Base-by-base conservation (phyloP, 2,888 invertebrate genomes). In the Ophraella communa region DNA sequence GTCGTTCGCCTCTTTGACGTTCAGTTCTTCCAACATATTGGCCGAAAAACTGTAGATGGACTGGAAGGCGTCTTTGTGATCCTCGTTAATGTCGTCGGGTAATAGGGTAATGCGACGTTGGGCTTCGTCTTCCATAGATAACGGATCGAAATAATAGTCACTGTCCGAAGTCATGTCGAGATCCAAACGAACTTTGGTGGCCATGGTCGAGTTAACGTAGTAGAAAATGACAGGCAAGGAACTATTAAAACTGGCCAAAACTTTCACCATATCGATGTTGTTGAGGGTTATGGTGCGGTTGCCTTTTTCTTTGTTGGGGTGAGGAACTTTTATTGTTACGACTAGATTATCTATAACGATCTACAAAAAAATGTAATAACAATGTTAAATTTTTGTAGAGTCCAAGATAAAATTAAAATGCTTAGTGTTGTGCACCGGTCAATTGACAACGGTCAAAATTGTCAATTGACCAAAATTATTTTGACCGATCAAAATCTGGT, bases 181-280 rank as follows among this genome's bases (percentile, higher is more conserved):
- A 24, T 85, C 81, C 72, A 87, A 87, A 58, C 94, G 85, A 59
- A 95, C 88, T 72, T 87, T 87, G 23, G 83, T 83, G 14, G 91
- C 94, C 78, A 89, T 89, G 49, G 83, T 85, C 58, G 88, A 87
- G 71, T 88, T 87, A 14, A 92, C 88, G 76, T 93, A 93, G 72
- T 95, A 85, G 81, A 95, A 94, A 71, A 96, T 83, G 1, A 94
- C 90, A 4, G 93, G 92, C 79, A 92, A 83, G 1, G 86, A 83
- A 81, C 89, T 91, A 3, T 90, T 89, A 83, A 93, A 92, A 83
- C 93, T 91, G 51, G 89, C 89, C 72, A 93, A 83, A 68, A 94
- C 87, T 83, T 89, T 89, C 1, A 92, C 87, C 55, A 94, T 88
- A 78, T 91, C 90, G 66, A 85, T 85, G 56, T 86, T 84, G 67